Conservation (phyloP, 2,113 vertebrate species). For the Pavo muticus region DNA sequence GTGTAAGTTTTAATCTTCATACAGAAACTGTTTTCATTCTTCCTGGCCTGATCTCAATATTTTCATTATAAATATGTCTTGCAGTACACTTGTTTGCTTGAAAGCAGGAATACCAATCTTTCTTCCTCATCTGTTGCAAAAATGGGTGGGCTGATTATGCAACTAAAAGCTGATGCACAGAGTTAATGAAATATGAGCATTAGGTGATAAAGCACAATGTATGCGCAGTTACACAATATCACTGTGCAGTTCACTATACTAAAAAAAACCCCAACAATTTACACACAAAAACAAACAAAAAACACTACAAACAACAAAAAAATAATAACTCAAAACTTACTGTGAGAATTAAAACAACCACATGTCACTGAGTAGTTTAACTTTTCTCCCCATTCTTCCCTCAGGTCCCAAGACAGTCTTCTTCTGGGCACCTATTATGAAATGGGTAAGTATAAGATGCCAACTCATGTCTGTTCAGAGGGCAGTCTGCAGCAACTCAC, state of each 20-base stretch:
- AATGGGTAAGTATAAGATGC: constrained; percentile 88
- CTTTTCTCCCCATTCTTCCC: neutral
- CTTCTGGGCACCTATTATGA: constrained; percentile 99
- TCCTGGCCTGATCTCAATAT: neutral
- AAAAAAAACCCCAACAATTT: neutral
- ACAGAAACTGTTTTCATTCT: neutral
- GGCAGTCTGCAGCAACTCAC: neutral
- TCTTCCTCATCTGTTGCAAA: neutral
- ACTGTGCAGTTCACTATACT: neutral
- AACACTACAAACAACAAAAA: neutral
- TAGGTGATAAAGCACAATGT: neutral
- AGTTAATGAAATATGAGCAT: neutral
- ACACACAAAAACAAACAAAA: neutral
- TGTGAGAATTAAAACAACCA: neutral
- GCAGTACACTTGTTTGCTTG: neutral
- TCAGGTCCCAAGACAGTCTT: constrained; percentile 97
- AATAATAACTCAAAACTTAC: neutral
- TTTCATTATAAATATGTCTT: neutral
- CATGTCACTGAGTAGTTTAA: neutral
- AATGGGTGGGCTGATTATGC: neutral
- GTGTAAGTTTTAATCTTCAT: neutral
- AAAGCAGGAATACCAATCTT: neutral
- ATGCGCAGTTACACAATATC: neutral
- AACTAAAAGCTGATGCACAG: neutral
- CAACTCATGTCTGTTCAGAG: neutral